Evolutionary conservation across 2,888 invertebrate species (phyloP), one percentile per base, ranked within the genome.

Genomic region (Lepidonotus clava): DNA sequence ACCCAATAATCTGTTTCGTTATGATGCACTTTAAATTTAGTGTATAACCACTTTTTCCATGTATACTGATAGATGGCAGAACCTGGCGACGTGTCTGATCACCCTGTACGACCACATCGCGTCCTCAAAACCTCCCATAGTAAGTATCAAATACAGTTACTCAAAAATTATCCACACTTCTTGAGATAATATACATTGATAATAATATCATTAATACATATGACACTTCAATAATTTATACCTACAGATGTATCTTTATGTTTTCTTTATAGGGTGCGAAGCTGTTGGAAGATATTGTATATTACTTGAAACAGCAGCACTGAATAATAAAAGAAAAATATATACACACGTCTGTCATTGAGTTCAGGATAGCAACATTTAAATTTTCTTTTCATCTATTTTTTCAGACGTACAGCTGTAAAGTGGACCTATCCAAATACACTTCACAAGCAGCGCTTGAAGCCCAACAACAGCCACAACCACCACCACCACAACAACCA

Each of bases 1-100:
- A n/a, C n/a, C n/a, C n/a, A n/a, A n/a, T n/a, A n/a, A n/a, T n/a
- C n/a, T n/a, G n/a, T n/a, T n/a, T n/a, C n/a, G n/a, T n/a, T n/a
- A n/a, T n/a, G n/a, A n/a, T n/a, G n/a, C n/a, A n/a, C n/a, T n/a
- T n/a, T n/a, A n/a, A n/a, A n/a, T n/a, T n/a, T n/a, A n/a, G n/a
- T n/a, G n/a, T n/a, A n/a, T n/a, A n/a, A n/a, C n/a, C n/a, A n/a
- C n/a, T n/a, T n/a, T n/a, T n/a, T n/a, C n/a, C n/a, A n/a, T n/a
- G n/a, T n/a, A n/a, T n/a, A n/a, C n/a, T n/a, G n/a, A 14, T 90
- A 94, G 94, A 8, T 94, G 94, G 94, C 92, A 91, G 86, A 89
- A 90, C 89, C 90, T 94, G 24, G 94, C 94, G 41, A 92, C 93
- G 86, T 91, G 92, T 87, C 89, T 94, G 51, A 83, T 93, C 21